Evolutionary conservation across 2,797 vertebrate species (phyloP).

Genomic region (Enteromius paludinosus): DNA sequence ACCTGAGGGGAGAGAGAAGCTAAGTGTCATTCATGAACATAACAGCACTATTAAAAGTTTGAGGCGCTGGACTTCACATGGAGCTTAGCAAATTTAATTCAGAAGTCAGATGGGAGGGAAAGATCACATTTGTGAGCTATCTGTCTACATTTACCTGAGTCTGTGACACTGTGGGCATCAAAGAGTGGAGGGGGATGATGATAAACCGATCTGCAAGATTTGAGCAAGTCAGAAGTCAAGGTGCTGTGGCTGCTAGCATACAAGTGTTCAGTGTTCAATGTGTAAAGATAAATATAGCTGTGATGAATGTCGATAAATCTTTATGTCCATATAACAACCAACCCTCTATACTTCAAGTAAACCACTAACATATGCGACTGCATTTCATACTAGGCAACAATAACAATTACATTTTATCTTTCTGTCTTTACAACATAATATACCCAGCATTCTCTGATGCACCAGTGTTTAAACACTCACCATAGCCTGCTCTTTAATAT

Average conservation of each 20-base stretch:
- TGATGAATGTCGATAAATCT: background rate
- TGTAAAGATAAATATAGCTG: background rate
- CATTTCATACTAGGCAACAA: background rate
- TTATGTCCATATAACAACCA: background rate
- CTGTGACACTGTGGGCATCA: slow-evolving; percentile 98
- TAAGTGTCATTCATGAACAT: slow-evolving; percentile 20
- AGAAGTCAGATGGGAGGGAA: slow-evolving; percentile 30
- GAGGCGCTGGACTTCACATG: background rate
- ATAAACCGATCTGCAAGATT: slow-evolving; percentile 86
- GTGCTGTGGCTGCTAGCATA: background rate
- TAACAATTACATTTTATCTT: no score
- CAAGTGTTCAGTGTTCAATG: background rate
- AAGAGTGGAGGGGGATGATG: slow-evolving; percentile 95
- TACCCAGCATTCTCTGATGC: background rate
- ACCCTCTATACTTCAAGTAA: background rate
- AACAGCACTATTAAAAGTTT: slow-evolving; percentile 14
- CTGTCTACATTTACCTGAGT: slow-evolving; percentile 84
- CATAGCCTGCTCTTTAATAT: background rate
- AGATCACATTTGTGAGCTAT: slow-evolving; percentile 54
- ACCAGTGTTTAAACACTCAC: background rate
- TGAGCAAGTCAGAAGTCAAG: slow-evolving; percentile 4
- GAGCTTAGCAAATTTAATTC: slow-evolving; percentile 1
- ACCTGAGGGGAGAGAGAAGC: slow-evolving; percentile 79
- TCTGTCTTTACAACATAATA: background rate
- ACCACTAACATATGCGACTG: background rate